These are phyloP conservation scores for Glyphotaelius pellucidus DNA, from an alignment of 2,888 invertebrate species.

Conservation along the genomic window DNA sequence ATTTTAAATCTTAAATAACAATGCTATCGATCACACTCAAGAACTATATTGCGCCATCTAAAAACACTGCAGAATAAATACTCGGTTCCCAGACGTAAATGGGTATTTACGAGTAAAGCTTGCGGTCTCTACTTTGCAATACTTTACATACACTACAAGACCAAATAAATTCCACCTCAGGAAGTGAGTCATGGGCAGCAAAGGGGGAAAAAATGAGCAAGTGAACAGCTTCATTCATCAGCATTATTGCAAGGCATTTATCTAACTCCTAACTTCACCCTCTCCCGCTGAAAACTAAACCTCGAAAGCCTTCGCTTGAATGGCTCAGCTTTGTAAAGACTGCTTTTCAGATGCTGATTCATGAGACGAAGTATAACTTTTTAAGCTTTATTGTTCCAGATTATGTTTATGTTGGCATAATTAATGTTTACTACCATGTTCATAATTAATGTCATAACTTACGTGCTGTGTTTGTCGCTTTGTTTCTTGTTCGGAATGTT, in stretches of 20 bases:
- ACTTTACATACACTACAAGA: not conserved
- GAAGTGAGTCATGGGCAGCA: constrained; percentile 38
- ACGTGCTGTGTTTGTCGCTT: not conserved
- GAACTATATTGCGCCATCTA: not conserved
- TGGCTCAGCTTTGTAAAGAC: not conserved
- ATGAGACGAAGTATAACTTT: not conserved
- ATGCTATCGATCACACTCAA: not conserved
- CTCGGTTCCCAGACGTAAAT: not conserved
- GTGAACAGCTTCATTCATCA: constrained; percentile 61
- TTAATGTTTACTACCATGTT: not conserved
- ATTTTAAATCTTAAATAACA: too few species aligned
- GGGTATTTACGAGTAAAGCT: not conserved
- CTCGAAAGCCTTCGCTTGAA: not conserved
- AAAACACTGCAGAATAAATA: not conserved
- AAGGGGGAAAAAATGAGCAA: constrained; percentile 52
- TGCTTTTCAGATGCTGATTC: not conserved
- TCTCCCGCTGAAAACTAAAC: constrained; percentile 36
- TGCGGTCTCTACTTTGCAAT: not conserved
- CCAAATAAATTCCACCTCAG: constrained; percentile 2
- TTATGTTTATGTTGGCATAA: not conserved
- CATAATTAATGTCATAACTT: not conserved
- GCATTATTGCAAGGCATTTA: constrained; percentile 60
- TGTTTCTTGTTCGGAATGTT: not conserved
- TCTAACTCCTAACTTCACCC: constrained; percentile 38
- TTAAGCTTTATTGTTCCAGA: not conserved